These are phyloP conservation scores for Dromaius novaehollandiae DNA, from an alignment of 2,113 vertebrate species.

Conservation along the genomic window DNA sequence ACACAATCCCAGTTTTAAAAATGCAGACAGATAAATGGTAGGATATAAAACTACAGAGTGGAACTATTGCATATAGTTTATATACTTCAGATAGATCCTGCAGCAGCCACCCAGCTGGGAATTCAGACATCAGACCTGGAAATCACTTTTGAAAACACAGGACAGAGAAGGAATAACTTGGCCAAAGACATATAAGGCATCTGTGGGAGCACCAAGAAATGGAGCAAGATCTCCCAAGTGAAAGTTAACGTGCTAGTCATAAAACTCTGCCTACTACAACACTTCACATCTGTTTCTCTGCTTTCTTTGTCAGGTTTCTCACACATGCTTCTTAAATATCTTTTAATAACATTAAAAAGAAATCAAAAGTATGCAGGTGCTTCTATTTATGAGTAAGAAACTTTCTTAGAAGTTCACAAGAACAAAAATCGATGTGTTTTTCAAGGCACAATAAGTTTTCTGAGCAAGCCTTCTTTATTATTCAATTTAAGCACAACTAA, in stretches of 20 bases:
- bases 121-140: neutral
- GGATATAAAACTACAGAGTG: neutral
- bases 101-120: neutral
- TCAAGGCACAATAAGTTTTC: conserved; percentile 21
- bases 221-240: neutral
- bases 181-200: neutral
- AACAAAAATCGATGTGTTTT: conserved; percentile 17
- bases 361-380: neutral
- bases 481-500: conserved; percentile 48
- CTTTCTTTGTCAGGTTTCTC: neutral
- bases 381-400: neutral
- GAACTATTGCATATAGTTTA: neutral
- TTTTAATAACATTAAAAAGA: neutral
- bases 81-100: neutral
- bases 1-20: neutral
- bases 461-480: conserved; percentile 48
- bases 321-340: neutral
- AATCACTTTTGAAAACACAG: neutral
- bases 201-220: neutral
- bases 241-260: neutral
- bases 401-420: conserved; percentile 17
- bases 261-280: neutral
- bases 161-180: neutral
- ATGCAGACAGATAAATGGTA: neutral
- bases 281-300: neutral